Evolutionary conservation across 1,140 invertebrate genomes (phyloP).

Genomic region (Drosophila prosaltans): DNA sequence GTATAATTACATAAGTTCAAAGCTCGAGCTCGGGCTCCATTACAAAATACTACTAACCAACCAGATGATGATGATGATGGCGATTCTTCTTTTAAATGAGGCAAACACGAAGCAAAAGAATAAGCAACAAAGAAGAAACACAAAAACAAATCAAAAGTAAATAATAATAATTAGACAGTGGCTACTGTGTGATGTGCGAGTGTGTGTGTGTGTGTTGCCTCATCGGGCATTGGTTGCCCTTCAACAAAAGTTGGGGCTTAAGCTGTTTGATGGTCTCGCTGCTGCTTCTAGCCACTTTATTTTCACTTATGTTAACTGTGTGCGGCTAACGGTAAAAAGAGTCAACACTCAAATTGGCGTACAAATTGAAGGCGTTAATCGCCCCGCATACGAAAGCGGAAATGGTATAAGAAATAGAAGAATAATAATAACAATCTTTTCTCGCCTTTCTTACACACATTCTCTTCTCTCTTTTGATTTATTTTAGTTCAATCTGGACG

Average conservation of each 20-base stretch:
- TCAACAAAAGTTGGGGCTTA: slow-evolving; percentile 38
- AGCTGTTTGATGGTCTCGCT: slow-evolving; percentile 45
- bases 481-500: slow-evolving; percentile 88
- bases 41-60: slow-evolving; percentile 34
- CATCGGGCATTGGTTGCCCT: slow-evolving; percentile 48
- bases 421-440: slow-evolving; percentile 28
- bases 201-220: slow-evolving; percentile 31
- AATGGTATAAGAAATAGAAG: slow-evolving; percentile 57
- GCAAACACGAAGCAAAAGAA: slow-evolving; percentile 28
- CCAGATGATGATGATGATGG: slow-evolving; percentile 10
- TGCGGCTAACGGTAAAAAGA: slow-evolving; percentile 65
- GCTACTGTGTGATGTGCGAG: slow-evolving; percentile 54
- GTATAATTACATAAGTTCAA: slow-evolving; percentile 75
- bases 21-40: slow-evolving; percentile 55
- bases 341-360: slow-evolving; percentile 71
- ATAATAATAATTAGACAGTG: slow-evolving; percentile 58
- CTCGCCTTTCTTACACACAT: no score
- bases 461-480: slow-evolving; percentile 49
- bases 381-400: slow-evolving; percentile 59
- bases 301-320: slow-evolving; percentile 80
- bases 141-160: slow-evolving; percentile 58
- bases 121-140: slow-evolving; percentile 36
- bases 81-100: slow-evolving; percentile 35
- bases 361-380: slow-evolving; percentile 79
- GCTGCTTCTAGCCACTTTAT: slow-evolving; percentile 68